These are phyloP conservation scores for Oncorhynchus keta DNA, from an alignment of 2,113 vertebrate species.

Conservation along the genomic window DNA sequence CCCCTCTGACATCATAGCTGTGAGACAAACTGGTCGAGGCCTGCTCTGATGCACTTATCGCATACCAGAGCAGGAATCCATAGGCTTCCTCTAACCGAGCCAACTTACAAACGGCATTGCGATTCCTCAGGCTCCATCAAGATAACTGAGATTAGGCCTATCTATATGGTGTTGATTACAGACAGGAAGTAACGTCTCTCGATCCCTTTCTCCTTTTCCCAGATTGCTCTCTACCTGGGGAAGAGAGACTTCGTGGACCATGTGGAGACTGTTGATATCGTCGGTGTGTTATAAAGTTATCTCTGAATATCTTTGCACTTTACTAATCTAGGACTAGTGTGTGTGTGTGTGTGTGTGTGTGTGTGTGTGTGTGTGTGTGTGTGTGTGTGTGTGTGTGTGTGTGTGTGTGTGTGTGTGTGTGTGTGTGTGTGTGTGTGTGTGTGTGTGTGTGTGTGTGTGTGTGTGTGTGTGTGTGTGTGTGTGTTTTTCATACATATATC, in stretches of 20 bases:
- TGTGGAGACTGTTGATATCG: slow-evolving; percentile 72
- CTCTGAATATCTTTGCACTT: too few species aligned
- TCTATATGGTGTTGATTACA: slow-evolving; percentile 29
- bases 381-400: too few species aligned
- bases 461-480: too few species aligned
- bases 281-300: slow-evolving; percentile 74
- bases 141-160: slow-evolving; percentile 32
- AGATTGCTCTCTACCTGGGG: slow-evolving; percentile 87
- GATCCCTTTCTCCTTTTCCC: slow-evolving; percentile 24
- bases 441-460: too few species aligned
- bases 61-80: too few species aligned
- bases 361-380: background rate
- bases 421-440: too few species aligned
- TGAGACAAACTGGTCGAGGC: slow-evolving; percentile 10
- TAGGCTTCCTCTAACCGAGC: too few species aligned
- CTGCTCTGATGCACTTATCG: background rate
- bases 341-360: too few species aligned
- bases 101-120: too few species aligned
- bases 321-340: too few species aligned
- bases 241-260: slow-evolving; percentile 88
- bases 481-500: background rate
- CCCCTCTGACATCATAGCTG: slow-evolving; percentile 42
- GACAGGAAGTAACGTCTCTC: slow-evolving; percentile 43
- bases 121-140: background rate
- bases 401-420: too few species aligned